Evolutionary conservation across 2,797 vertebrate species (phyloP).

Genomic region (Chiloscyllium punctatum): DNA sequence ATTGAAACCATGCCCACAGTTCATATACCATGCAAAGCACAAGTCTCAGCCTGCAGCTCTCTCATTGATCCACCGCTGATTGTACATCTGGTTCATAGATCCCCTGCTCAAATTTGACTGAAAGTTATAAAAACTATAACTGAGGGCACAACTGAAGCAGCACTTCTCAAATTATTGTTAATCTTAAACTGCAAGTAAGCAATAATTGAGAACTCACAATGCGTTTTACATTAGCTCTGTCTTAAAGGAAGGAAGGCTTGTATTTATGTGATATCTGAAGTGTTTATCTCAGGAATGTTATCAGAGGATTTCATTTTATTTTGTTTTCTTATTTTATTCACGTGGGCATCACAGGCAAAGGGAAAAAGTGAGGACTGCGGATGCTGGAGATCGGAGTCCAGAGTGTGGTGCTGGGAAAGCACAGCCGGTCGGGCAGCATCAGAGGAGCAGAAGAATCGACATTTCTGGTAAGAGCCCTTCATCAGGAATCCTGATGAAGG

Average conservation of each 20-base stretch:
- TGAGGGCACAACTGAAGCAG: neutral
- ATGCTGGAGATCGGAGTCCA: no score
- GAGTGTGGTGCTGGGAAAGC: no score
- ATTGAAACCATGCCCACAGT: neutral
- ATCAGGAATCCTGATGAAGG: no score
- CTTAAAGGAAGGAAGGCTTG: neutral
- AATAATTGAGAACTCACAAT: neutral
- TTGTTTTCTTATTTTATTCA: neutral
- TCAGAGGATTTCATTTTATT: neutral
- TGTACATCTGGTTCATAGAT: constrained; percentile 8
- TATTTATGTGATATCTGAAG: neutral
- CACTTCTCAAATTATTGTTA: neutral
- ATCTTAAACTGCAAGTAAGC: neutral
- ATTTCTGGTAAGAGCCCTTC: no score
- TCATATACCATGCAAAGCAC: neutral
- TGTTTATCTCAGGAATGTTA: neutral
- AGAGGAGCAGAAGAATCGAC: no score
- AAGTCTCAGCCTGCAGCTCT: neutral
- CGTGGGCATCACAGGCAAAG: neutral
- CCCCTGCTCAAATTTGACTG: neutral
- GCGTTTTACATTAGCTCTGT: neutral
- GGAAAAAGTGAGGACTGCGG: no score
- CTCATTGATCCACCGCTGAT: constrained; percentile 12
- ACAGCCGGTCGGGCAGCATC: no score
- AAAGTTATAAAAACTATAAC: neutral